Base-by-base conservation (phyloP, 2,888 invertebrate genomes). In the Drosophila pseudotakahashii region DNA sequence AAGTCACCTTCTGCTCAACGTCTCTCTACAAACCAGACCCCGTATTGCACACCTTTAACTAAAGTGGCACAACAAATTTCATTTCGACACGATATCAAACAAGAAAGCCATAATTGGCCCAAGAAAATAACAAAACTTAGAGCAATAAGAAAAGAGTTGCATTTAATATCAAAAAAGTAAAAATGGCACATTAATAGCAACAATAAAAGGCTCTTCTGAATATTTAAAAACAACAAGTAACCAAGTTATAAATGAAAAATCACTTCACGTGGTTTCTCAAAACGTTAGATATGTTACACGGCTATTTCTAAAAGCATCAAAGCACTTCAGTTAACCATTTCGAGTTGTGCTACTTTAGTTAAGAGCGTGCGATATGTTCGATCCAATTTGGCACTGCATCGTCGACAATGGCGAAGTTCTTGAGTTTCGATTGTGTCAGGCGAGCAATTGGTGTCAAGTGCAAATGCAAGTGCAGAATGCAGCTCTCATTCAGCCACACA, bases 331-430 rank as follows among this genome's bases (percentile, higher is more conserved):
- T 13, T 11, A 13, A 10, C 7, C 7, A 30, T 11, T 26, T 47
- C 10, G 47, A 41, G 58, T 59, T 59, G 58, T 59, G 58, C 60
- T 14, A 59, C 58, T 59, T 59, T 39, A 14, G 39, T 14, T 59
- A 30, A 59, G 30, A 11, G 39, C 30, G 39, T 44, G 50, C 42
- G 7, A 63, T 59, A 54, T 36, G 34, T 52, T 75, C 41, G 23
- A 69, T 52, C 39, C 62, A 86, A 52, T 59, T 77, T 75, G 83
- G 75, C 78, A 73, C 75, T 73, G 67, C 77, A 80, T 73, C 87
- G 64, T 48, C 67, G 69, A 71, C 77, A 86, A 39, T 68, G 45
- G 34, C 59, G 48, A 55, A 63, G 41, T 50, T 39, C 39, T 41
- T 61, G 50, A 63, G 39, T 66, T 32, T 50, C 41, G 68, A 67